Conservation (phyloP, 2,113 vertebrate species). For the Bos javanicus region DNA sequence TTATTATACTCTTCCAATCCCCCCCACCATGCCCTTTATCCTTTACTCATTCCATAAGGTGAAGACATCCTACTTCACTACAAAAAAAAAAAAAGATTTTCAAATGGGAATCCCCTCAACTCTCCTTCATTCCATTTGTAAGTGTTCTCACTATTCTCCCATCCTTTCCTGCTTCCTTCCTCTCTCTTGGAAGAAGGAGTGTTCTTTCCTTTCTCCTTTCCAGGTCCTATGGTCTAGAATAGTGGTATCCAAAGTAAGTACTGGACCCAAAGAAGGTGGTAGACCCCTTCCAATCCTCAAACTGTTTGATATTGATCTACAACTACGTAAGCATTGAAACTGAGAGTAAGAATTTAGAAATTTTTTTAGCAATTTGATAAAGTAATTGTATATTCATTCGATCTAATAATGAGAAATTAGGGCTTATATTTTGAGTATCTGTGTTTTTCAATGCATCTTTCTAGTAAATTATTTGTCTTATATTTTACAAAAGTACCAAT, state of each 20-base stretch:
- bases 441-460: background rate
- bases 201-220: background rate
- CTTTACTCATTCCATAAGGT: slow-evolving; percentile 20
- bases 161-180: background rate
- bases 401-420: background rate
- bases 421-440: slow-evolving; percentile 20
- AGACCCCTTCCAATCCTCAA: background rate
- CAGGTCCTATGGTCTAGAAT: background rate
- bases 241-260: background rate
- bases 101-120: background rate
- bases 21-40: background rate
- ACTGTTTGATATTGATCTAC: background rate
- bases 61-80: background rate
- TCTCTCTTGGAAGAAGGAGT: background rate
- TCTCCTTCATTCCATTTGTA: background rate
- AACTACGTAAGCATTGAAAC: background rate
- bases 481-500: slow-evolving; percentile 7
- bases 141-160: background rate
- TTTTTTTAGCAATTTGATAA: background rate
- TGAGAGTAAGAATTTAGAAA: background rate
- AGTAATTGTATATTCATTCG: background rate
- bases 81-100: background rate
- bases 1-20: background rate
- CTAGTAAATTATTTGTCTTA: slow-evolving; percentile 35
- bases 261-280: background rate